Percentiles rank a stretch among this genome's conserved stretches.
phyloP scores from a whole-genome alignment of 2,113 vertebrate species.

The Dipodomys merriami region DNA sequence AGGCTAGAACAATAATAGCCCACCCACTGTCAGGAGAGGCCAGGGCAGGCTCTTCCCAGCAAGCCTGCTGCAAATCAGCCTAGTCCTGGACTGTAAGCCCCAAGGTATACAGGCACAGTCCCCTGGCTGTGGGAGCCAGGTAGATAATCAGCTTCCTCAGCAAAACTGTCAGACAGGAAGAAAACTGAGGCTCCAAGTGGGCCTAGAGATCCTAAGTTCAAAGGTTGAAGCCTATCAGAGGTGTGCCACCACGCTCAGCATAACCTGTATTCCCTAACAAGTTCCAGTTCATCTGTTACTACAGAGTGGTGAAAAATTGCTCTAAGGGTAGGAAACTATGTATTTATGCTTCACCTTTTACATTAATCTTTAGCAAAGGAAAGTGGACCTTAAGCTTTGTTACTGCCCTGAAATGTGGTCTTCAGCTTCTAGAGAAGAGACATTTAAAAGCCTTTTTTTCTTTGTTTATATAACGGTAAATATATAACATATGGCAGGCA shows the following conservation, averaged over 20 bases:
- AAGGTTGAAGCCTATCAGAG: neutral
- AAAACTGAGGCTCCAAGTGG: neutral
- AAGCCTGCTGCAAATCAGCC: conserved; percentile 29
- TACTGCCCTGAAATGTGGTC: neutral
- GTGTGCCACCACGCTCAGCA: neutral
- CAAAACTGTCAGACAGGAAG: neutral
- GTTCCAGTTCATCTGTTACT: neutral
- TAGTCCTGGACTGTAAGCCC: neutral
- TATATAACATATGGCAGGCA: neutral
- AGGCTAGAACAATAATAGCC: conserved; percentile 79
- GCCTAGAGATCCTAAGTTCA: neutral
- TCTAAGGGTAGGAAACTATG: neutral
- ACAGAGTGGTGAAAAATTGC: neutral
- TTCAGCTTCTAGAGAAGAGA: neutral
- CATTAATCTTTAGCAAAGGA: neutral
- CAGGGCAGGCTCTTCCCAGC: conserved; percentile 50
- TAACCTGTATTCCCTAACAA: neutral
- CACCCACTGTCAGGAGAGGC: conserved; percentile 70
- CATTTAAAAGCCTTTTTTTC: neutral
- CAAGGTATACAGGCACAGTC: neutral
- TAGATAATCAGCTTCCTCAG: neutral
- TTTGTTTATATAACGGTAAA: neutral
- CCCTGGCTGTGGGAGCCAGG: neutral
- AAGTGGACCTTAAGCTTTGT: no score
- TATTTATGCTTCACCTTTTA: neutral